Evolutionary conservation across 92 coral and sea anemone genomes (phyloP), one percentile per base, ranked within the genome.

Genomic region (Phenganax marumi): DNA sequence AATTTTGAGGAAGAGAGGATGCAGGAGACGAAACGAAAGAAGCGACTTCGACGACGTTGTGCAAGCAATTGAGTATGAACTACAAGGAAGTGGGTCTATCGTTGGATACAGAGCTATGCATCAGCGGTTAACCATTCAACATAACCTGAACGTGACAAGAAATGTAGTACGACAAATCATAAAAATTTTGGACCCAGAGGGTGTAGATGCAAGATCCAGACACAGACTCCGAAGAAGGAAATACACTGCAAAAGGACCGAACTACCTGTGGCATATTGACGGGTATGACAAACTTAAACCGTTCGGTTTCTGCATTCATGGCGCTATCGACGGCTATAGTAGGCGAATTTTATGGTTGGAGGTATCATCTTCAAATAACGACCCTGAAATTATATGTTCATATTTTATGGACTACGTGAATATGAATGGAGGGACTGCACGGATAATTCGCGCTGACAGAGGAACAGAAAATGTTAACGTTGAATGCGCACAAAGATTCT

Each of bases 141-240:
- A 49, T 46, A 10, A 58, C 47, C 79, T 83, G 53, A 53, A 68
- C 43, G 77, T 83, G 68, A 76, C 87, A 66, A 84, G 87, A 51
- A 72, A 84, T 39, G 63, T 65, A 52, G 87, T 52, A 50, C 68
- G 85, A 53, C 85, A 69, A 69, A 64, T 81, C 26, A 21, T 68
- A 68, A 69, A 81, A 84, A 52, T 75, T 50, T 77, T 84, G 61
- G 83, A 84, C 64, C 87, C 83, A 12, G 86, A 70, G 66, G 82
- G 83, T 12, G 87, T 84, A 24, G 21, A 76, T 74, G 68, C 74
- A 60, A 61, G 82, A 63, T 84, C 69, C 23, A 51, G 50, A 51
- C 83, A 75, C 12, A 19, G 52, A 50, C 63, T 64, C 22, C 60
- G 76, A 11, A 76, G 77, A 75, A 47, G 82, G 43, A 48, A 50